phyloP scores from a whole-genome alignment of 2,888 invertebrate species.

The Ethmia dodecea region DNA sequence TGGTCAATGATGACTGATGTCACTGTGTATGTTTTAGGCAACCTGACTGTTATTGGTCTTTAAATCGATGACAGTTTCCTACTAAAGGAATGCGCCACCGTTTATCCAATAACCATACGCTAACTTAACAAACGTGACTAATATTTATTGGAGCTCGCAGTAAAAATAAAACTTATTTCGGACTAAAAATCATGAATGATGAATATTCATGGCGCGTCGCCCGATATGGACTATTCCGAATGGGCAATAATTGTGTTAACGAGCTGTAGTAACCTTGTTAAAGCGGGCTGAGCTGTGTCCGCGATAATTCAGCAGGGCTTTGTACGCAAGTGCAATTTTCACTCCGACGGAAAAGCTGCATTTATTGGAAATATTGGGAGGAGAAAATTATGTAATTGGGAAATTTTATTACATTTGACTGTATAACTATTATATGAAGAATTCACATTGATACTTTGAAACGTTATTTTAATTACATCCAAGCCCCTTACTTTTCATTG shows the following conservation, averaged over 20 bases:
- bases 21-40: too few species aligned
- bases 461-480: too few species aligned
- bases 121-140: neutral
- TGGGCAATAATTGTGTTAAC: slow-evolving; percentile 39
- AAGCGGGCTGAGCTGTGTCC: slow-evolving; percentile 18
- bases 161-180: slow-evolving; percentile 1
- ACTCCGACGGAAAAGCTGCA: slow-evolving; percentile 4
- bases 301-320: slow-evolving; percentile 9
- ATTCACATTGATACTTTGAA: too few species aligned
- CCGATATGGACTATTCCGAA: slow-evolving; percentile 32
- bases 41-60: too few species aligned
- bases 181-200: slow-evolving; percentile 33
- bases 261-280: slow-evolving; percentile 36
- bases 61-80: too few species aligned
- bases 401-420: too few species aligned
- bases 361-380: slow-evolving; percentile 1
- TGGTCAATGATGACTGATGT: too few species aligned
- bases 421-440: too few species aligned
- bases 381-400: too few species aligned
- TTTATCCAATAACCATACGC: too few species aligned
- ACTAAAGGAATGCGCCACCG: too few species aligned
- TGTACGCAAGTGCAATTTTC: slow-evolving; percentile 19
- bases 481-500: too few species aligned
- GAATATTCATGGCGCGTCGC: slow-evolving; percentile 39
- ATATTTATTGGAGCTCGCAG: neutral